These are phyloP conservation scores for Phasia obesa DNA, from an alignment of 2,888 invertebrate genomes.

Conservation along the genomic window DNA sequence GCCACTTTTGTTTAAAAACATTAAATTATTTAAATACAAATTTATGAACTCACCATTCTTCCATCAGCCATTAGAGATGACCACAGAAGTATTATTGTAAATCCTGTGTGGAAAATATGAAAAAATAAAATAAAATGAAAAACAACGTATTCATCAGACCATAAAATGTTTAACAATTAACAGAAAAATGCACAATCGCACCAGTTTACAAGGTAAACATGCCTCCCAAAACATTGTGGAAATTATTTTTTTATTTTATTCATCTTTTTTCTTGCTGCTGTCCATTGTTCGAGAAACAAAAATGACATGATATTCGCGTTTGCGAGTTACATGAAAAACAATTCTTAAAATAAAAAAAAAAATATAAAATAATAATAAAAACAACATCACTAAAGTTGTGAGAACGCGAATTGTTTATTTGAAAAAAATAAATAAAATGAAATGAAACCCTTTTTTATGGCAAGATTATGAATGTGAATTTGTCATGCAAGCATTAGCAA, in stretches of 20 bases:
- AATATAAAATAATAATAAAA: slow-evolving; percentile 46
- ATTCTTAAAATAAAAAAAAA: slow-evolving; percentile 64
- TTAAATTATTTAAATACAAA: slow-evolving; percentile 11
- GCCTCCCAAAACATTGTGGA: slow-evolving; percentile 67
- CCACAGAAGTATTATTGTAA: slow-evolving; percentile 38
- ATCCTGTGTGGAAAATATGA: slow-evolving; percentile 61
- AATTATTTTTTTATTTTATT: slow-evolving; percentile 38
- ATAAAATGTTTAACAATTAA: slow-evolving; percentile 80
- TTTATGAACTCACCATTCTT: slow-evolving; percentile 26
- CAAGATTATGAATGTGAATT: slow-evolving; percentile 80
- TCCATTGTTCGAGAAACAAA: slow-evolving; percentile 61
- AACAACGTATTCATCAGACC: slow-evolving; percentile 74
- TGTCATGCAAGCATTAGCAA: slow-evolving; percentile 81
- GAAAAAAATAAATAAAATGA: slow-evolving; percentile 31
- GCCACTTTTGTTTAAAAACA: background rate
- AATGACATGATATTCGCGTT: slow-evolving; percentile 70
- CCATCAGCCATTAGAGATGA: slow-evolving; percentile 6
- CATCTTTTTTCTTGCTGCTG: slow-evolving; percentile 21
- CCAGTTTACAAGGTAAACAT: slow-evolving; percentile 77
- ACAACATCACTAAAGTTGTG: slow-evolving; percentile 37
- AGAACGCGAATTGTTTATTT: slow-evolving; percentile 58
- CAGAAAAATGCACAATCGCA: slow-evolving; percentile 74
- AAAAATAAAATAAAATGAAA: slow-evolving; percentile 37
- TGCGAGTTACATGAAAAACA: slow-evolving; percentile 70
- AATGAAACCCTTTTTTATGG: slow-evolving; percentile 61